Evolutionary conservation across 2,113 vertebrate genomes (phyloP), one percentile per base, ranked within the genome.

Genomic region (Eleginops maclovinus): DNA sequence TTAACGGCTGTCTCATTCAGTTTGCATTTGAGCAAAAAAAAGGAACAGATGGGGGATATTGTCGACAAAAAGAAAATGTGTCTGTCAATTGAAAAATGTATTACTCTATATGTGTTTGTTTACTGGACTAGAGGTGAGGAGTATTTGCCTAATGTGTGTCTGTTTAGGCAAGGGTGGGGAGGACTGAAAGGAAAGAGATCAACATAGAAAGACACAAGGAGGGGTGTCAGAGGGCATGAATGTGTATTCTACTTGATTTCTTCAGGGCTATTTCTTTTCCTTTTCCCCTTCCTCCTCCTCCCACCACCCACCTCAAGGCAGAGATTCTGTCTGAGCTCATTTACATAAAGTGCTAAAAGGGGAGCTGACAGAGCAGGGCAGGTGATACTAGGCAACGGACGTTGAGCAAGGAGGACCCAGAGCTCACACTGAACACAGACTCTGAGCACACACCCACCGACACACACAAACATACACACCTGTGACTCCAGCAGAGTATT

Each of bases 341-440:
- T 94, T 91, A 75, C 90, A 93, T 91, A 84, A 82, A 84, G 85
- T 58, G 78, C 69, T 90, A 87, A 90, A 91, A 90, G 71, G 80
- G 79, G 77, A 85, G 84, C 59, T 65, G 77, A 72, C 66, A 81
- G 79, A 85, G 81, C 66, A 72, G 69, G 74, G 54, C 83, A 93
- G 87, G 89, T 94, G 82, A 93, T 70, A 90, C 47, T 7, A 22
- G 75, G 77, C 72, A 81, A 81, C 68, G 21, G 82, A 82, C 81
- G 21, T 41, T 4, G 28, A 67, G 75, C 51, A 86, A 73, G 83
- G 83, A 84, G 77, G 83, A 60, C 53, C 59, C 10, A 50, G 71
- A 62, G 22, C 70, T 40, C 36, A 81, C 54, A 56, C 66, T 46
- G 26, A 36, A 77, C 67, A 87, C 53, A 76, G 51, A 59, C 53